These are phyloP conservation scores for Tetramorium simillimum DNA, from an alignment of 1,140 invertebrate genomes.

Conservation along the genomic window DNA sequence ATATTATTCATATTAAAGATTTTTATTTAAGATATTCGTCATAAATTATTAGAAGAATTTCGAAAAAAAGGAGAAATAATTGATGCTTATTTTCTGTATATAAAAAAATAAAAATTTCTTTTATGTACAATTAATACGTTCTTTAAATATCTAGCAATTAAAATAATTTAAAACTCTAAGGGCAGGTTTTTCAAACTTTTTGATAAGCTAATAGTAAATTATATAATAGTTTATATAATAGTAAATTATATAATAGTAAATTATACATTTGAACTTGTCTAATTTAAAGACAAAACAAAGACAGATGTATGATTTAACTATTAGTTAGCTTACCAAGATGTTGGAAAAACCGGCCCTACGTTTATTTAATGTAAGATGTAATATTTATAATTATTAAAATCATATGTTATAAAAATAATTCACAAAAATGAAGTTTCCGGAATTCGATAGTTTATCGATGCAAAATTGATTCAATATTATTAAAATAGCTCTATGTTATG, in stretches of 20 bases:
- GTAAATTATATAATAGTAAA: too few species aligned
- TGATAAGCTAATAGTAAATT: too few species aligned
- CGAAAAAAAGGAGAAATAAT: not conserved
- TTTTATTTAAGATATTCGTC: not conserved
- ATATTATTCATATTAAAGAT: not conserved
- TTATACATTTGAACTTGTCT: too few species aligned
- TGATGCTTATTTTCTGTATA: not conserved
- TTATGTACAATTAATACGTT: not conserved
- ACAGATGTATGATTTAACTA: too few species aligned
- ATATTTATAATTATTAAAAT: not conserved
- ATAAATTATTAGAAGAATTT: not conserved
- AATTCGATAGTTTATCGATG: not conserved
- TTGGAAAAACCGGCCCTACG: not conserved
- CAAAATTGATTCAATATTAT: not conserved
- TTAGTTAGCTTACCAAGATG: too few species aligned
- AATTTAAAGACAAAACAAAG: too few species aligned
- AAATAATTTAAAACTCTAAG: too few species aligned
- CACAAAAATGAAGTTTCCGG: not conserved
- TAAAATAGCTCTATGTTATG: not conserved
- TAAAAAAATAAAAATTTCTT: not conserved
- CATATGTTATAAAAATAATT: slow-evolving; percentile 9
- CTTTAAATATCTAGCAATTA: not conserved
- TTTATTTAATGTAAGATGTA: not conserved
- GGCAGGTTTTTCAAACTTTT: too few species aligned
- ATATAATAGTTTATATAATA: too few species aligned